Percentiles rank a stretch among this genome's conserved stretches.
These are phyloP conservation scores for Enteromius fasciolatus DNA, from an alignment of 2,797 vertebrate species.

Conservation along the genomic window DNA sequence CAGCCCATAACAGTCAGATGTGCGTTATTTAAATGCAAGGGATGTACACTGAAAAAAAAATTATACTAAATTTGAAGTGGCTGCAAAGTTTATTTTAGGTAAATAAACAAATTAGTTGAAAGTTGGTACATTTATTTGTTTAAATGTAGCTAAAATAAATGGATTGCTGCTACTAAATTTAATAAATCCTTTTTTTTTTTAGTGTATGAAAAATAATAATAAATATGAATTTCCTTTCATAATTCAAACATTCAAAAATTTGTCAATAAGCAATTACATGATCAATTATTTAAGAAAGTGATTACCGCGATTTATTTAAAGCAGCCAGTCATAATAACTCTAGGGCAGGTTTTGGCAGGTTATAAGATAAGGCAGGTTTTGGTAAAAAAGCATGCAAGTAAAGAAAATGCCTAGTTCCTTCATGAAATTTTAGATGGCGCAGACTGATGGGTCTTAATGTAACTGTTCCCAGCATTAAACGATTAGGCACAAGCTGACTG, in stretches of 20 bases:
- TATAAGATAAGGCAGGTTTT: slow-evolving; percentile 1
- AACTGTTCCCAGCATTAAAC: not conserved
- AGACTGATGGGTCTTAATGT: not conserved
- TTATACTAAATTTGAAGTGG: no score
- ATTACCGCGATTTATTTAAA: not conserved
- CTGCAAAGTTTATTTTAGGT: no score
- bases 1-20: not conserved
- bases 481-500: not conserved
- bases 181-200: no score
- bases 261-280: not conserved
- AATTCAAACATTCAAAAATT: not conserved
- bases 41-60: not conserved
- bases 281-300: not conserved
- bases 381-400: not conserved
- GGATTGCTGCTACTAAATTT: no score
- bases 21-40: not conserved
- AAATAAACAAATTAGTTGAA: no score
- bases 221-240: not conserved
- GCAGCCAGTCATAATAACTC: not conserved
- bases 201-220: not conserved
- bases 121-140: no score
- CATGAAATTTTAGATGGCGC: not conserved
- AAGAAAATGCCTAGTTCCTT: not conserved
- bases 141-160: no score
- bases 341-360: not conserved